These are phyloP conservation scores for Gobius niger DNA, from an alignment of 2,113 vertebrate species.

Conservation along the genomic window DNA sequence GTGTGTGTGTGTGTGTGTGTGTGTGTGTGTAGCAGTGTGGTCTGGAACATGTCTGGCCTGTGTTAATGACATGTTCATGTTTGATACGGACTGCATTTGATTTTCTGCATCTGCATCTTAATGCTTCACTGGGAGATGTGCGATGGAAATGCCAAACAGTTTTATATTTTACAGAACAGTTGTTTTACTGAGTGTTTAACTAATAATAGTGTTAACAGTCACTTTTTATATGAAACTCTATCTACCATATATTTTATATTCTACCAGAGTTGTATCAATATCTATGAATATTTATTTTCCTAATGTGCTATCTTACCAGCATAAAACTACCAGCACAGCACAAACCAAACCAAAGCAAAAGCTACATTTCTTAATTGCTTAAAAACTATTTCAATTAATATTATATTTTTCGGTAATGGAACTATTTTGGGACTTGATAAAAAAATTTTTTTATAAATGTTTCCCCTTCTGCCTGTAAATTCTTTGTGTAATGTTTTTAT, in stretches of 20 bases:
- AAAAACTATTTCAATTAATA: background rate
- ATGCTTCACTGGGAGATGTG: constrained; percentile 38
- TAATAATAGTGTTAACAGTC: background rate
- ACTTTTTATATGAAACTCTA: constrained; percentile 1
- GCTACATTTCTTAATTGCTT: background rate
- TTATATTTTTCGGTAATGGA: background rate
- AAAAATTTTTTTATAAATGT: background rate
- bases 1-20: background rate
- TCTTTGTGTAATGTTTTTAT: background rate
- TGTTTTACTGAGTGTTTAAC: too few species aligned
- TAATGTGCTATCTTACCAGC: background rate
- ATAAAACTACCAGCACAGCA: background rate
- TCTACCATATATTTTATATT: constrained; percentile 11
- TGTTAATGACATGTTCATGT: constrained; percentile 1
- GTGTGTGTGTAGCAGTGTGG: background rate
- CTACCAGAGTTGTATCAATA: background rate
- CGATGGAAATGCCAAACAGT: constrained; percentile 60
- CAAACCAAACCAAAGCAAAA: background rate
- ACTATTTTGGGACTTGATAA: background rate
- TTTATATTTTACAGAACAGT: background rate
- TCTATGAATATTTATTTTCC: background rate
- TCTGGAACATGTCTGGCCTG: constrained; percentile 26
- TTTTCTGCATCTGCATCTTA: constrained; percentile 27
- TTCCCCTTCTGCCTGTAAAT: constrained; percentile 11
- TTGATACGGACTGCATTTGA: constrained; percentile 16